Base-by-base conservation (phyloP, 23 tunicate species). In the Botrylloides violaceus region DNA sequence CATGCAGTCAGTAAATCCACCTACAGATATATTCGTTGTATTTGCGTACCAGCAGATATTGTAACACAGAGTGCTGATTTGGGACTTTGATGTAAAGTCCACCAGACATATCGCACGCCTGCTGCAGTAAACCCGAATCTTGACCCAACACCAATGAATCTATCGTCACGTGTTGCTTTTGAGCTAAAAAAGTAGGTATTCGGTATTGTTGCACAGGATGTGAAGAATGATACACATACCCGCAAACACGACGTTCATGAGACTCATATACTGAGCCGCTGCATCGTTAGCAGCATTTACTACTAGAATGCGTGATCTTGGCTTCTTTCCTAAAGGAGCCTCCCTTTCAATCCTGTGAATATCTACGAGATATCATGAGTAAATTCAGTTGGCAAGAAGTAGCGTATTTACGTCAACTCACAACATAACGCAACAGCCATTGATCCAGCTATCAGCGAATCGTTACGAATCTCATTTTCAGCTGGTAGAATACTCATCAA, bases 221-320 rank as follows among this genome's bases (percentile, higher is more conserved):
- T 20, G 15, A 22, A 59, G 9, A 59, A 9, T 43, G 53, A 43
- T 43, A 7, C 19, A 18, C 26, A 9, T 32, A 90, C 97, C 97
- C 39, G 97, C 97, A 74, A 90, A 90, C 28, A 90, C 79, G 24
- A 80, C 79, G 58, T 90, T 90, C 97, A 90, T 90, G 61, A 90
- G 83, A 70, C 97, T 90, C 90, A 90, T 79, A 32, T 90, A 90
- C 60, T 90, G 97, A 1, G 97, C 73, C 0, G 97, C 85, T 0
- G 90, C 85, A 61, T 90, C 97, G 38, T 90, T 88, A 26, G 97
- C 85, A 2, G 97, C 90, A 70, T 90, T 90, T 1, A 90, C 56
- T 4, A 90, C 90, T 5, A 90, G 73, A 27, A 90, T 90, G 3
- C 97, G 49, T 3, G 97, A 34, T 49, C 66, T 83, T 9, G 71